phyloP scores from a whole-genome alignment of 2,797 vertebrate species.

The Acrocephalus scirpaceus region DNA sequence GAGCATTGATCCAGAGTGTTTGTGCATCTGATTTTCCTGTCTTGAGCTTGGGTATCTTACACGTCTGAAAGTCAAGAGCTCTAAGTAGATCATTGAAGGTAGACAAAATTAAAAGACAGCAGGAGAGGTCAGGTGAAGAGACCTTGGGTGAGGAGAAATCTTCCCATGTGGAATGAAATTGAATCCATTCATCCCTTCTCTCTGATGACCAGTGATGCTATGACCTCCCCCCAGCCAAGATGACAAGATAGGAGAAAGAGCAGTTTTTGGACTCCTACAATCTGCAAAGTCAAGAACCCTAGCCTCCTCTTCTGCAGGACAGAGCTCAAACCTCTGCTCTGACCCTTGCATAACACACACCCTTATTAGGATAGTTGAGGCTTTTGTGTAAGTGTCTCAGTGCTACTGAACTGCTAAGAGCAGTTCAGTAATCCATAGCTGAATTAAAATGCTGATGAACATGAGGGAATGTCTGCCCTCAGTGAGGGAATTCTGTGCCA shows the following conservation, averaged over 20 bases:
- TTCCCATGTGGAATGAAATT: background rate
- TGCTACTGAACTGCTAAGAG: background rate
- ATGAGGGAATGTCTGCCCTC: background rate
- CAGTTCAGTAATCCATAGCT: background rate
- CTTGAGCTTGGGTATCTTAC: background rate
- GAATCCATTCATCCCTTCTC: background rate
- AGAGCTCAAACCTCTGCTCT: background rate
- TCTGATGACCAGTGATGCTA: background rate
- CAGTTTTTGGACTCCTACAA: background rate
- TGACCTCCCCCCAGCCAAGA: background rate
- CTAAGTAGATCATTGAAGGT: accelerated
- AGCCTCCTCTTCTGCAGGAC: background rate
- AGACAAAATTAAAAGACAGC: background rate
- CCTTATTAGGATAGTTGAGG: background rate
- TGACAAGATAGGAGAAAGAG: background rate
- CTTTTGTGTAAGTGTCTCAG: background rate
- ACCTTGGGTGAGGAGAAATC: background rate
- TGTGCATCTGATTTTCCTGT: background rate
- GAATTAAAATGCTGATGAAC: background rate
- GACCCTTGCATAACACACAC: background rate
- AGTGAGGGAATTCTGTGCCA: background rate
- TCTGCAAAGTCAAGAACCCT: background rate
- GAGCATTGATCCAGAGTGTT: accelerated
- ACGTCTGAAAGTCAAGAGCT: background rate
- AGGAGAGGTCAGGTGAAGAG: background rate